These are phyloP conservation scores for Harpagus bidentatus DNA, from an alignment of 2,113 vertebrate genomes.

Conservation along the genomic window DNA sequence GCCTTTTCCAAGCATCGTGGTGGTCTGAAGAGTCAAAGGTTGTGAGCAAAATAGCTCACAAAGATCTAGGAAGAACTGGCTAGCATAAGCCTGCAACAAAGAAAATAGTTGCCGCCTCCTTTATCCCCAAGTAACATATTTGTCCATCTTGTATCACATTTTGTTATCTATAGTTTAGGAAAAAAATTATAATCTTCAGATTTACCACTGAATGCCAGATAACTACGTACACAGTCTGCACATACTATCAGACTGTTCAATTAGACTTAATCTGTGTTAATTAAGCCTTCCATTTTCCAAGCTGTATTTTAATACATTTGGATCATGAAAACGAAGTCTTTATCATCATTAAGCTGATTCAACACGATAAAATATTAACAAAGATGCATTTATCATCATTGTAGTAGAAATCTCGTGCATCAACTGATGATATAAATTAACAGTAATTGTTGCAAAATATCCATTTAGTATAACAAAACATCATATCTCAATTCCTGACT, in stretches of 20 bases:
- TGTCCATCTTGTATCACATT: background rate
- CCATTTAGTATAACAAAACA: background rate
- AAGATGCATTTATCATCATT: background rate
- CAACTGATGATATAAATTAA: conserved; percentile 19
- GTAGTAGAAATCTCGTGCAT: background rate
- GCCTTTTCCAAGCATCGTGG: background rate
- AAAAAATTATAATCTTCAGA: background rate
- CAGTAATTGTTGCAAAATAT: background rate
- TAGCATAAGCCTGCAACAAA: background rate
- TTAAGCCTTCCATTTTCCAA: conserved; percentile 52
- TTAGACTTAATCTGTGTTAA: conserved; percentile 58
- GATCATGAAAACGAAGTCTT: conserved; percentile 44
- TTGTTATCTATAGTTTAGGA: background rate
- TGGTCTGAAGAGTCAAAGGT: background rate
- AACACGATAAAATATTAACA: conserved; percentile 23
- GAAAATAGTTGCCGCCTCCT: background rate
- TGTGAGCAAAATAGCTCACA: background rate
- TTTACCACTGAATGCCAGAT: conserved; percentile 11
- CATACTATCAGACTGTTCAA: background rate
- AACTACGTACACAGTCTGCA: background rate
- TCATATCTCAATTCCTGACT: background rate
- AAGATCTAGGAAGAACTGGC: background rate
- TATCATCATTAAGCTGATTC: conserved; percentile 37
- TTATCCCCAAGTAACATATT: background rate
- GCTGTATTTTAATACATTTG: conserved; percentile 31